Evolutionary conservation across 2,113 vertebrate genomes (phyloP).

Genomic region (Nibea coibor): DNA sequence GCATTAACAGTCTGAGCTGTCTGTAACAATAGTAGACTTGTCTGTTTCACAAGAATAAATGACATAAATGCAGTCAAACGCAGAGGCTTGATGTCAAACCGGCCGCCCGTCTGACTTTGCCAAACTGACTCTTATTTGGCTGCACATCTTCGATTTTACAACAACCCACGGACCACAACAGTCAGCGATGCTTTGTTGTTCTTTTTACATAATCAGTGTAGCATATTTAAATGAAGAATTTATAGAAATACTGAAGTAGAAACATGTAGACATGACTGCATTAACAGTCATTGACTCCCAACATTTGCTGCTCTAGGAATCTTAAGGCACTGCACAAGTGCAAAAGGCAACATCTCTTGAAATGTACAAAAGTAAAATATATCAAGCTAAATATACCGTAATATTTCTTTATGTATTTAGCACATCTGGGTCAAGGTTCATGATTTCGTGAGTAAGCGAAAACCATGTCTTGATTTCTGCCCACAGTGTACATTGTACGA

Average conservation of each 20-base stretch:
- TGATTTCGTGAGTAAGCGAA: conserved; percentile 15
- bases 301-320: conserved; percentile 23
- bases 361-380: conserved; percentile 53
- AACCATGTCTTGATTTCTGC: conserved; percentile 25
- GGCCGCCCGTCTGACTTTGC: background rate
- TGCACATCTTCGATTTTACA: conserved; percentile 1
- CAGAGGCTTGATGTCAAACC: conserved; percentile 19
- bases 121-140: conserved; percentile 10
- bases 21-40: conserved; percentile 1
- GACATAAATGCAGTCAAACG: conserved; percentile 5
- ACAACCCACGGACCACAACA: conserved; percentile 5
- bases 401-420: conserved; percentile 14
- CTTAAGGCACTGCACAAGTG: conserved; percentile 22
- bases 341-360: conserved; percentile 7
- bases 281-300: background rate
- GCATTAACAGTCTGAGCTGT: conserved; percentile 24
- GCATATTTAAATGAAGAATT: background rate
- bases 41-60: conserved; percentile 15
- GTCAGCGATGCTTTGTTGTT: conserved; percentile 2
- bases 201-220: background rate
- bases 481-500: background rate
- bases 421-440: background rate
- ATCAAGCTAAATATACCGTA: background rate
- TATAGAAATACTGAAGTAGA: conserved; percentile 8
- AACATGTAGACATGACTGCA: conserved; percentile 5